A percentile compares a stretch with the other conserved stretches of the same genome.
These are phyloP conservation scores for Leptobrachium ailaonicum DNA, from an alignment of 2,113 vertebrate species.

Conservation along the genomic window DNA sequence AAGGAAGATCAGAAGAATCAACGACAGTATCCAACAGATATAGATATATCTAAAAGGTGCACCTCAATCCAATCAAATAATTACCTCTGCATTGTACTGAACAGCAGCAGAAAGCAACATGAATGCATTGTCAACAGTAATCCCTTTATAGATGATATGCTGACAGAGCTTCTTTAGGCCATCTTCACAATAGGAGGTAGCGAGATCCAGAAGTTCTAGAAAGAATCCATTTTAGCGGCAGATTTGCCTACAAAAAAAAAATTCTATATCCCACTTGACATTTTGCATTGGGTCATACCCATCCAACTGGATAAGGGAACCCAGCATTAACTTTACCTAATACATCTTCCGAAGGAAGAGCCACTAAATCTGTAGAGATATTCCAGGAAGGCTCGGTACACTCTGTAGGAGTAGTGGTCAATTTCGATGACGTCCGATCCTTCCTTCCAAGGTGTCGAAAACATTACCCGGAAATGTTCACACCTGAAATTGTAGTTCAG, in stretches of 20 bases:
- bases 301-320: background rate
- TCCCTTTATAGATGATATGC: slow-evolving; percentile 94
- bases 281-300: background rate
- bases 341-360: slow-evolving; percentile 91
- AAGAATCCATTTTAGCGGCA: too few species aligned
- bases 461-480: slow-evolving; percentile 97
- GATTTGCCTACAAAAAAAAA: too few species aligned
- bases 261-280: background rate
- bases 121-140: slow-evolving; percentile 93
- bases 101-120: slow-evolving; percentile 92
- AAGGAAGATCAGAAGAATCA: too few species aligned
- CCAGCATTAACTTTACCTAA: slow-evolving; percentile 75
- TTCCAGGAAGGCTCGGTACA: slow-evolving; percentile 94
- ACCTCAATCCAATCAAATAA: too few species aligned
- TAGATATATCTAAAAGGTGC: too few species aligned
- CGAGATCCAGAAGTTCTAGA: slow-evolving; percentile 77
- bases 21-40: too few species aligned
- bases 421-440: slow-evolving; percentile 94
- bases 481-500: slow-evolving; percentile 70
- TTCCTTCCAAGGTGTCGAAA: slow-evolving; percentile 97
- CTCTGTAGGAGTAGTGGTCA: slow-evolving; percentile 93
- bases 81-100: slow-evolving; percentile 74
- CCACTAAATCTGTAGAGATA: slow-evolving; percentile 93
- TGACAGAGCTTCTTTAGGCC: slow-evolving; percentile 93
- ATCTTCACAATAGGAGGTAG: slow-evolving; percentile 96